Base-by-base conservation (phyloP, 1,140 invertebrate genomes). In the Hesperophylax magnus region DNA sequence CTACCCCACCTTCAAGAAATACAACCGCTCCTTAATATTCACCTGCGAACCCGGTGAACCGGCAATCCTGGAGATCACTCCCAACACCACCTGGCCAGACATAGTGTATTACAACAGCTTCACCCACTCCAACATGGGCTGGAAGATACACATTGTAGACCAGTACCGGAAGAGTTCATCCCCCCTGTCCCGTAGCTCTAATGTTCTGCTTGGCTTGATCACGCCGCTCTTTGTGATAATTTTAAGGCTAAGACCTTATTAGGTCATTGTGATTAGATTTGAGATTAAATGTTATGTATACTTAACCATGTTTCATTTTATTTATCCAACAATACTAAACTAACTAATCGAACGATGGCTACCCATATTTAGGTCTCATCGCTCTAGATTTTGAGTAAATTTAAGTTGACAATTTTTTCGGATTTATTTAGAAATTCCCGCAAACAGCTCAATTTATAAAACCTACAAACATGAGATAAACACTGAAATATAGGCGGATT, bases 51-150 rank as follows among this genome's bases (percentile, higher is more conserved):
- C 91, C 85, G 94, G 93, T 14, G 92, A 94, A 74, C 92, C 94
- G 6, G 95, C 93, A 0, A 88, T 93, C 17, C 89, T 98, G 11
- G 92, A 94, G 86, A 93, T 98, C 4, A 96, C 95, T 4, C 97
- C 97, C 1, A 97, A 98, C 86, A 93, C 94, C 15, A 93, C 95
- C 0, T 98, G 97, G 95, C 97, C 97, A 0, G 97, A 98, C 87
- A 91, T 93, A 11, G 96, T 98, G 18, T 98, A 98, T 89, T 98
- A 98, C 86, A 96, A 98, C 88, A 97, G 96, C 71, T 98, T 96
- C 88, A 96, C 95, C 0, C 96, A 97, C 82, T 92, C 94, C 1
- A 96, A 97, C 85, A 97, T 97, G 96, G 97, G 97, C 22, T 97
- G 95, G 93, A 96, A 96, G 88, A 96, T 98, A 83, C 93, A 95